Evolutionary conservation across 2,797 vertebrate species (phyloP), one percentile per base, ranked within the genome.

Genomic region (Neosalanx taihuensis): DNA sequence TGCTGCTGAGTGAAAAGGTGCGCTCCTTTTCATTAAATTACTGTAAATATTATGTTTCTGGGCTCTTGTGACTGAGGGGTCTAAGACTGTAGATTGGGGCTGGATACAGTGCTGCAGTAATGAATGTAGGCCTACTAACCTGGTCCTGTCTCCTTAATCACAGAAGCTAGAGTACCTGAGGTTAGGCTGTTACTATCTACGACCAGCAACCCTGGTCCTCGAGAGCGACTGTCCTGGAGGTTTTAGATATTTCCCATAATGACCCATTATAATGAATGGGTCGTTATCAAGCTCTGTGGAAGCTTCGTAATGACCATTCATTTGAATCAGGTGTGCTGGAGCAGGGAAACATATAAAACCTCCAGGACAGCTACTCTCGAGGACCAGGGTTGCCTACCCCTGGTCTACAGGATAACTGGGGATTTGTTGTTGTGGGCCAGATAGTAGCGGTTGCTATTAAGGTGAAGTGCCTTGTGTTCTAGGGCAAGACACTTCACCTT

Each of bases 1-100:
- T 23, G 78, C 72, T 72, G 49, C 69, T 65, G 46, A 23, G 58
- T 58, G 77, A 72, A 76, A 79, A 76, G 77, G 70, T 78, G 79
- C 70, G 59, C 61, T 76, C 20, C 72, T 76, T 71, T 74, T 58
- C 71, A 80, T 66, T 73, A 69, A 69, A 69, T 71, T 76, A 70
- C 41, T 72, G 57, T 64, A 30, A 35, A 35, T 37, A 64, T 30
- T 46, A 64, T 15, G 73, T 5, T 74, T 71, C 62, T 58, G 53
- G 71, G 41, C 73, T 30, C 3, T 10, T 13, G 66, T 46, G 26
- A 64, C 30, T 18, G 37, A 30, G 33, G 5, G 15, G 62, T 29
- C 57, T 64, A 30, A 23, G 18, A 72, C 23, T 58, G 9, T 9
- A 18, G 33, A 67, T 18, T 26, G 31, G n/a, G 41, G 58, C 4